Evolutionary conservation across 2,113 vertebrate genomes (phyloP), one percentile per base, ranked within the genome.

Genomic region (Raja brachyura): DNA sequence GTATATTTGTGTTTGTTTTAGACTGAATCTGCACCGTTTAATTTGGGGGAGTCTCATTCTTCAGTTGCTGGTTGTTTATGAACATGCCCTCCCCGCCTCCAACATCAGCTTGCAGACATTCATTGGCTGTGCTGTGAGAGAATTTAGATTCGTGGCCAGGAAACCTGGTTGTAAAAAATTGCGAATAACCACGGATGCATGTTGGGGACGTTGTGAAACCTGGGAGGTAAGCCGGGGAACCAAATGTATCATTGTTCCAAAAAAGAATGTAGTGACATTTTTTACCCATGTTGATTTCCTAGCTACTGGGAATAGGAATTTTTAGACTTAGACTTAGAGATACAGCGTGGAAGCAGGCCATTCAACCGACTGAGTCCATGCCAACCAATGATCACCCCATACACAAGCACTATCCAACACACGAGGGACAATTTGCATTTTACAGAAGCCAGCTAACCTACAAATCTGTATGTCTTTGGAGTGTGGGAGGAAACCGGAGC

Each of bases 171-270:
- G 98, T 93, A 95, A 94, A 0, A 96, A 95, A 0, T 94, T 98
- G 94, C 96, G 97, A 79, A 96, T 99, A 95, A 99, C 98, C 31
- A 98, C 98, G 0, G 98, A 99, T 0, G 98, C 98, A 77, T 99
- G 98, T 96, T 99, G 98, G 98, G 98, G 98, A 93, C 98, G 98
- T 95, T 99, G 98, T 0, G 96, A 98, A 96, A 99, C 98, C 93
- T 99, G 98, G 98, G 98, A 99, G 98, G 98, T 99, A 95, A 98
- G 96, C 85, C 28, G 18, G 61, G 85, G 61, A 66, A 33, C 11
- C 85, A 63, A 61, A 90, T 70, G 66, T 68, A 13, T 68, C 66
- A 68, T 68, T 68, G 66, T 68, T 68, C 16, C 66, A 68, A 68
- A 68, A 68, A 68, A 68, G 7, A 68, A 68, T 9, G 66, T 11